These are phyloP conservation scores for Mesorhabditis belari DNA, from an alignment of 2,888 invertebrate genomes.

Conservation along the genomic window DNA sequence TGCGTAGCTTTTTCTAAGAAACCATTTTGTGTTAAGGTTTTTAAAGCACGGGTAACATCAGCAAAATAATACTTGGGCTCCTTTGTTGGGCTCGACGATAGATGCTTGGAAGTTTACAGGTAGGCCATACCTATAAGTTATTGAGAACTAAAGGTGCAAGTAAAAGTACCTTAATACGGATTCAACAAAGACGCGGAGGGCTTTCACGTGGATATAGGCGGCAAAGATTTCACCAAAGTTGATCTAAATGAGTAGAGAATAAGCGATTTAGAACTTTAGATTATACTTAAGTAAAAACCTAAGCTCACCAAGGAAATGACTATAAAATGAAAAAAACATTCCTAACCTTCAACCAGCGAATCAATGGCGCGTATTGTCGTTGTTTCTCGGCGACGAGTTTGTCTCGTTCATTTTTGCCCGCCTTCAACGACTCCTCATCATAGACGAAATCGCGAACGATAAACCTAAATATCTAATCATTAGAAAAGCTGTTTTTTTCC, in stretches of 20 bases:
- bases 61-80: conserved; percentile 61
- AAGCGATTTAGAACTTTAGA: conserved; percentile 58
- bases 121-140: conserved; percentile 86
- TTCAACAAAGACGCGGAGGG: conserved; percentile 93
- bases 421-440: conserved; percentile 89
- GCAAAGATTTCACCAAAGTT: conserved; percentile 99
- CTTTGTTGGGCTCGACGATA: conserved; percentile 84
- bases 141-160: background rate
- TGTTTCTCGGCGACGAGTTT: conserved; percentile 95
- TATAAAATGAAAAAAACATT: no score
- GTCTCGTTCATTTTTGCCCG: conserved; percentile 93
- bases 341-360: conserved; percentile 59
- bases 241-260: conserved; percentile 96
- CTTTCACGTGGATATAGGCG: conserved; percentile 98
- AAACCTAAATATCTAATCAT: conserved; percentile 60
- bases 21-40: no score
- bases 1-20: conserved; percentile 57
- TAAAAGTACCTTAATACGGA: conserved; percentile 82
- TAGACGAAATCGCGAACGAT: conserved; percentile 96
- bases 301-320: no score
- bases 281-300: no score
- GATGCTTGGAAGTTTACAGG: conserved; percentile 99
- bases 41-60: background rate
- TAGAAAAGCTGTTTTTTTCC: no score
- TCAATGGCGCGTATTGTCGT: conserved; percentile 71